Evolutionary conservation across 2,113 vertebrate species (phyloP), one percentile per base, ranked within the genome.

Genomic region (Nesogale talazaci): DNA sequence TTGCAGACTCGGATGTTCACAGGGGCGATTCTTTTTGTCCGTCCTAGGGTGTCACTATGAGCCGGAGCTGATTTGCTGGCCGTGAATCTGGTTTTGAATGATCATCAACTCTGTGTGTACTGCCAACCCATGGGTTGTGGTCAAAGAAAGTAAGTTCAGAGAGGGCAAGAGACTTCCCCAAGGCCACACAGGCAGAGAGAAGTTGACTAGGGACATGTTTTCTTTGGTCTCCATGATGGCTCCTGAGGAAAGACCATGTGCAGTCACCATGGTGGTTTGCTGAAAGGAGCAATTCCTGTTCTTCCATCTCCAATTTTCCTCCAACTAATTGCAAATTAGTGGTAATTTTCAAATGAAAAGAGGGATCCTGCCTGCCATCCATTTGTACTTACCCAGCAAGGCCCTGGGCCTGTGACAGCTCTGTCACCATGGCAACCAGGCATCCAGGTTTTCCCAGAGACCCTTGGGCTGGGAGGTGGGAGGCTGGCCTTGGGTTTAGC

Each of bases 321-420:
- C 87, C 96, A 96, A 92, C 94, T 97, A 97, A 96, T 96, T 96
- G 96, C 91, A 96, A 94, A 97, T 96, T 95, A 97, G 95, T 93
- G 89, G 84, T 88, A 96, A 95, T 97, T 96, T 95, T 96, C 95
- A 94, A 91, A 92, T 95, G 94, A 94, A 97, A 95, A 96, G 95
- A 94, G 83, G 85, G 84, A 94, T 87, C 85, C 85, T 91, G 84
- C 77, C 27, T 77, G 75, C 89, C 93, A 92, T 96, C 91, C 76
- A 77, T 96, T 96, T 96, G 82, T 92, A 89, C 96, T 96, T 96
- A 96, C 91, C 95, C 89, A 95, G 85, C 91, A 92, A 97, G 90
- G 92, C 91, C 84, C 57, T 93, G 93, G 91, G 67, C 87, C 88
- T 79, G 67, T 87, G 93, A 94, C 94, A 93, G 91, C 78, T 87